Evolutionary conservation across 1,140 invertebrate species (phyloP).

Genomic region (Pseudomyrmex dendroicus): DNA sequence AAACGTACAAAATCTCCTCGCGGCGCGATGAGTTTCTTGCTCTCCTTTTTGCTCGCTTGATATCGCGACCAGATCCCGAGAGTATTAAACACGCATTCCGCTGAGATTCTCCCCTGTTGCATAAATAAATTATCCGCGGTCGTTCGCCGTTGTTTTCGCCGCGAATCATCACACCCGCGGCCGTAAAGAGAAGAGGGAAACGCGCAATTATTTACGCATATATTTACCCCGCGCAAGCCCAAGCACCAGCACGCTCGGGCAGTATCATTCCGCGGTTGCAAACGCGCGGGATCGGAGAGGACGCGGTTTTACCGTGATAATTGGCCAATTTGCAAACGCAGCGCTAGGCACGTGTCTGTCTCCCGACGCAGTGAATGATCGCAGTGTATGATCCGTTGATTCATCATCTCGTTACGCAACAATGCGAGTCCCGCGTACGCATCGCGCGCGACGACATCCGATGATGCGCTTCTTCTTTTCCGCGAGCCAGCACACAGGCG

Average conservation of each 20-base stretch:
- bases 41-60: neutral
- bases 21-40: neutral
- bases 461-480: conserved; percentile 62
- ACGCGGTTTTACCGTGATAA: conserved; percentile 59
- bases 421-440: conserved; percentile 50
- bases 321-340: conserved; percentile 69
- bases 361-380: conserved; percentile 63
- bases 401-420: conserved; percentile 68
- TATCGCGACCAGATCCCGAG: neutral
- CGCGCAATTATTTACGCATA: conserved; percentile 17
- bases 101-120: neutral
- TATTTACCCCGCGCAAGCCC: conserved; percentile 4
- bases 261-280: conserved; percentile 8
- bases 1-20: conserved; percentile 9
- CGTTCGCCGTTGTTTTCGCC: neutral
- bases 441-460: conserved; percentile 38
- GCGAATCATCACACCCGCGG: neutral
- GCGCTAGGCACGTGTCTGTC: conserved; percentile 62
- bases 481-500: conserved; percentile 26
- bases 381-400: conserved; percentile 61
- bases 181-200: neutral
- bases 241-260: neutral
- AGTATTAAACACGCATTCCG: neutral
- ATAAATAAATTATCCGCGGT: conserved; percentile 40
- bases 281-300: neutral